Evolutionary conservation across 2,888 invertebrate species (phyloP), one percentile per base, ranked within the genome.

Genomic region (Yponomeuta malinellus): DNA sequence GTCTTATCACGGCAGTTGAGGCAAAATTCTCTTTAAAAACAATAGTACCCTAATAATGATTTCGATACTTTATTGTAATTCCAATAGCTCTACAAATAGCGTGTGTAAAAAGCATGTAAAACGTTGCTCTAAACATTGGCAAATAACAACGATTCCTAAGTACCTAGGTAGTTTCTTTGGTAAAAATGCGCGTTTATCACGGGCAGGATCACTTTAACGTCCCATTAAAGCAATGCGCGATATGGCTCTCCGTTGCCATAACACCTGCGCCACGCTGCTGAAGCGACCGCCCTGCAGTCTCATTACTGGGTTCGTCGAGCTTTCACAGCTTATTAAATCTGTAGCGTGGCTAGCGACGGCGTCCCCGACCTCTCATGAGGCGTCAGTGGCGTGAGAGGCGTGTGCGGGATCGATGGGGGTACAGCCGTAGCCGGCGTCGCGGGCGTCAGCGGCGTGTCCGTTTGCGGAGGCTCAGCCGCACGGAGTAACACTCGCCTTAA

Each of bases 401-500:
- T 86, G 63, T 79, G 76, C 74, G 88, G 83, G 0, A 81, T 75
- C 5, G 88, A 84, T 15, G 86, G 87, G 4, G 90, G 83, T 10
- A 88, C 87, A 29, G 87, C 78, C 0, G 87, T 86, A 64, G 83
- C 80, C 70, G 88, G 85, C 0, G 89, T 86, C 48, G 83, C 79
- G 1, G 87, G 85, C 37, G 31, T 63, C 5, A 37, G 10, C 4
- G 70, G 52, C 43, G 70, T 23, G 1, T 84, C 78, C 71, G 84
- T 86, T 78, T 78, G 10, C 10, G 88, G 86, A 0, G 90, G 91
- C 72, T 92, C 91, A 3, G 95, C 95, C 10, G 96, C 95, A 78
- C 96, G 94, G 72, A 96, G 93, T 84, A 96, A 90, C 71, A 94
- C 94, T 71, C 95, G 91, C 76, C 97, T 96, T 71, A 98, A 92